phyloP scores from a whole-genome alignment of 2,113 vertebrate species.

The Limnothrissa miodon region DNA sequence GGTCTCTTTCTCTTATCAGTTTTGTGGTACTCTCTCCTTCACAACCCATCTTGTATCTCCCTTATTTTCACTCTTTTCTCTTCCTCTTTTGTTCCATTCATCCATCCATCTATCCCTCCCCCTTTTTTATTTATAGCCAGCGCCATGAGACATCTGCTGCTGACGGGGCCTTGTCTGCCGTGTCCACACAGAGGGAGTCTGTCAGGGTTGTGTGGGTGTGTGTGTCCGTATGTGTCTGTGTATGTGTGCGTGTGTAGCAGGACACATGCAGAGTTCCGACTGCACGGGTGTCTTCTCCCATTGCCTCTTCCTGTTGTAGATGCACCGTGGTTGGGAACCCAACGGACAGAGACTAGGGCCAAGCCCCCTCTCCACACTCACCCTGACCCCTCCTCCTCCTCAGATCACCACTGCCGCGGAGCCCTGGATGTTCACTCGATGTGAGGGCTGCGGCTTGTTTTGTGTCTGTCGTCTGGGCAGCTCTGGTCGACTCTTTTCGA shows the following conservation, averaged over 20 bases:
- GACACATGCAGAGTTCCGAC: constrained; percentile 55
- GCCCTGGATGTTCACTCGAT: constrained; percentile 61
- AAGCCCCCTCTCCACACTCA: constrained; percentile 49
- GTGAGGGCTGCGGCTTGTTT: constrained; percentile 72
- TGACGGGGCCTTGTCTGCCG: constrained; percentile 62
- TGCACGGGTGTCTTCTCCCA: constrained; percentile 66
- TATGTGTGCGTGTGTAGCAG: constrained; percentile 29
- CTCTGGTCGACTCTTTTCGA: constrained; percentile 27
- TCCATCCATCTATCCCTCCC: constrained; percentile 50
- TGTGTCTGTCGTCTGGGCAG: constrained; percentile 65
- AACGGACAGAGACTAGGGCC: constrained; percentile 46
- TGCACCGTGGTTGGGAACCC: constrained; percentile 59
- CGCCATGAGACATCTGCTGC: constrained; percentile 77
- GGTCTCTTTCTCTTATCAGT: neutral
- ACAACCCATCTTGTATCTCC: neutral
- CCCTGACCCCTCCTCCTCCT: constrained; percentile 31
- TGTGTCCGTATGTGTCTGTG: neutral
- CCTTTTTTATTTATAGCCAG: constrained; percentile 72
- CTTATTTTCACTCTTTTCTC: neutral
- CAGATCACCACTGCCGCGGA: neutral
- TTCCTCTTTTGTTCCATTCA: neutral
- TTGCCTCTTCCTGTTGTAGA: constrained; percentile 59
- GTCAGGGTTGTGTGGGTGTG: constrained; percentile 53
- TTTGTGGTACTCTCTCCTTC: neutral
- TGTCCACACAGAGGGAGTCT: constrained; percentile 67